Evolutionary conservation across 2,113 vertebrate species (phyloP).

Genomic region (Grammomys dolichurus): DNA sequence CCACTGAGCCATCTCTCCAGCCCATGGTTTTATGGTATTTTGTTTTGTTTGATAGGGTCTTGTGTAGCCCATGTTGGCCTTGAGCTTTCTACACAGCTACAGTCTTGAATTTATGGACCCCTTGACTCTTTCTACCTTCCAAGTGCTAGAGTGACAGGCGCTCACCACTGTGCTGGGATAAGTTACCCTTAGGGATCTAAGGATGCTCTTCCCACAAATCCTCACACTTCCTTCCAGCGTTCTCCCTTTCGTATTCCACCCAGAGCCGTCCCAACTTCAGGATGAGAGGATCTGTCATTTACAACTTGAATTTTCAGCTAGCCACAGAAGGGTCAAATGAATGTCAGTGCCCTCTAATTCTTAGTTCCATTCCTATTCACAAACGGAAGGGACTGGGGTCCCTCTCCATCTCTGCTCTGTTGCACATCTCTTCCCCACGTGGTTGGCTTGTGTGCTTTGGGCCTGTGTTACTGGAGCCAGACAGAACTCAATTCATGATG

Average conservation of each 20-base stretch:
- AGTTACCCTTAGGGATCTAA: neutral
- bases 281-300: neutral
- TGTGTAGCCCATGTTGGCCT: neutral
- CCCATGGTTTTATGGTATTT: neutral
- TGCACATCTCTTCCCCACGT: rapidly evolving
- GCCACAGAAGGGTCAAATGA: neutral
- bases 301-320: neutral
- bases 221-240: neutral
- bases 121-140: neutral
- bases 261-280: neutral
- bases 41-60: neutral
- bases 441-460: neutral
- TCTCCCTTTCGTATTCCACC: no score
- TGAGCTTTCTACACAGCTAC: neutral
- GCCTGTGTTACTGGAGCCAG: no score
- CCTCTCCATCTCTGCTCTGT: rapidly evolving
- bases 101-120: neutral
- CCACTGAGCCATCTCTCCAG: neutral
- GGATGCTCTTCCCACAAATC: neutral
- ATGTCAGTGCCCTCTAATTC: neutral
- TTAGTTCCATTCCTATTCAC: neutral
- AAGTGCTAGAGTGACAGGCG: no score
- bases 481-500: neutral
- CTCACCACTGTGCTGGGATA: neutral
- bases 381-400: neutral